Conservation (phyloP, 2,113 vertebrate species). For the Rhinichthys klamathensis region DNA sequence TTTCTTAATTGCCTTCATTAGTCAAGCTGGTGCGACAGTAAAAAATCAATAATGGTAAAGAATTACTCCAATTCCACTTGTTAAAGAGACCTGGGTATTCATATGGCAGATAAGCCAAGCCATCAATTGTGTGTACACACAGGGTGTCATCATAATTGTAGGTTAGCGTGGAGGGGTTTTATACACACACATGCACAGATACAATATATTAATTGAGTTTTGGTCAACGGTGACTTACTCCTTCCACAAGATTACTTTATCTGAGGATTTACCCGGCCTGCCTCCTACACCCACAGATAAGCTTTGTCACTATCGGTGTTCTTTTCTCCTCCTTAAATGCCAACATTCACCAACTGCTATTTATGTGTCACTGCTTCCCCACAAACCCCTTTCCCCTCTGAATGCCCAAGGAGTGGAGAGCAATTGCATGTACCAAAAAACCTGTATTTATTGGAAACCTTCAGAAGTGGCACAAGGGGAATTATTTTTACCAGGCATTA, state of each 20-base stretch:
- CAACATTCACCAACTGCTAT: conserved; percentile 39
- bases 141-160: conserved; percentile 37
- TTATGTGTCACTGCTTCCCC: conserved; percentile 50
- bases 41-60: conserved; percentile 64
- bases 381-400: conserved; percentile 34
- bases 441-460: conserved; percentile 60
- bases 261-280: conserved; percentile 38
- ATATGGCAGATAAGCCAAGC: conserved; percentile 45
- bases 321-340: conserved; percentile 40
- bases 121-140: conserved; percentile 43
- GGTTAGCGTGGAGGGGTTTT: conserved; percentile 28
- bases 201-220: conserved; percentile 49
- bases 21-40: conserved; percentile 60
- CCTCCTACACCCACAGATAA: conserved; percentile 44
- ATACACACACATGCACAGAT: conserved; percentile 25
- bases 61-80: conserved; percentile 57
- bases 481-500: conserved; percentile 60
- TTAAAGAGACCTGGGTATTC: conserved; percentile 50
- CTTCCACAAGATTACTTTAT: conserved; percentile 44
- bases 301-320: conserved; percentile 51
- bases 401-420: conserved; percentile 45
- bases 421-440: conserved; percentile 39
- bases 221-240: conserved; percentile 41
- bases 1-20: conserved; percentile 63
- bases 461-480: conserved; percentile 57